These are phyloP conservation scores for Promerops cafer DNA, from an alignment of 2,113 vertebrate species.

Conservation along the genomic window DNA sequence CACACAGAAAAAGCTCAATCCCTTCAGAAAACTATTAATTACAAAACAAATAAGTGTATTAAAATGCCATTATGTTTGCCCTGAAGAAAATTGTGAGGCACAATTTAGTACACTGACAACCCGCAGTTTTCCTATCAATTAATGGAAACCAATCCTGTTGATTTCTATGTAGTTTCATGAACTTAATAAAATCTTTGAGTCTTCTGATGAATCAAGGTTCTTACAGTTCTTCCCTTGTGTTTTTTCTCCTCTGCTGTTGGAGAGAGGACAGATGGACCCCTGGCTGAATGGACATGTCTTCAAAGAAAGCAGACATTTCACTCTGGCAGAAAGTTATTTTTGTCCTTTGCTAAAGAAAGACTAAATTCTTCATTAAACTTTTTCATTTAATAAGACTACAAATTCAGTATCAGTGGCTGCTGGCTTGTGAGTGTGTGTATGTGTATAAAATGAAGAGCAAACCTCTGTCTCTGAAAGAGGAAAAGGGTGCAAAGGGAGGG, in stretches of 20 bases:
- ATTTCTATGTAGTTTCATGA: background rate
- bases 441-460: background rate
- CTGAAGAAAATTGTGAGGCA: background rate
- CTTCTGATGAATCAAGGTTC: background rate
- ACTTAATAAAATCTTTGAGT: background rate
- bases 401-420: background rate
- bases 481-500: background rate
- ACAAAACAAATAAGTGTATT: background rate
- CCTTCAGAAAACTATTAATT: background rate
- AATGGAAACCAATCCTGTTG: background rate
- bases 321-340: background rate
- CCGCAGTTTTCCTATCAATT: background rate
- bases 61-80: background rate
- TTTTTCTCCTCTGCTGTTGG: background rate
- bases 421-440: background rate
- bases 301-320: background rate
- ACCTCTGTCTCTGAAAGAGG: background rate
- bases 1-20: background rate
- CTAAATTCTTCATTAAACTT: background rate
- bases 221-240: background rate
- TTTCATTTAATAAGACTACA: background rate
- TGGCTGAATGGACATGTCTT: background rate
- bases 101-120: background rate
- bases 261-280: background rate
- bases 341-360: background rate